A percentile compares a stretch with the other conserved stretches of the same genome.
Evolutionary conservation across 1,140 invertebrate genomes (phyloP).

Genomic region (Stenopsyche tienmushanensis): DNA sequence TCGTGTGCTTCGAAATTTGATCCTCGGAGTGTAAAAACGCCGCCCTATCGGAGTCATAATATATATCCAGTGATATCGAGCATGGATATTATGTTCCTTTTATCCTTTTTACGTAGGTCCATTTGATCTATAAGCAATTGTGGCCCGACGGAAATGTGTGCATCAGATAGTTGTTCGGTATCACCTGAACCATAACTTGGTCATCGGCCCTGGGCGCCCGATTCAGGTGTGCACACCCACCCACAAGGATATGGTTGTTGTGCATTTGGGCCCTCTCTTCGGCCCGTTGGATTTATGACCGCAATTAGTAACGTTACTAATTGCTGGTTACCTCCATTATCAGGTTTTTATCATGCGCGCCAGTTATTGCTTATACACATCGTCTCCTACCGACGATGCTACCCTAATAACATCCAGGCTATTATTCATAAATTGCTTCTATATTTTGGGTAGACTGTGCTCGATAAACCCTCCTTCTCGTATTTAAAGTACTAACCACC

Average conservation of each 20-base stretch:
- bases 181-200: conserved; percentile 3
- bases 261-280: neutral
- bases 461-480: conserved; percentile 3
- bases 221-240: neutral
- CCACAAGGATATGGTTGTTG: neutral
- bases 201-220: too few relatives aligned
- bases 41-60: too few relatives aligned
- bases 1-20: too few relatives aligned
- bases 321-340: conserved; percentile 41
- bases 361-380: conserved; percentile 23
- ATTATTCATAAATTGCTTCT: conserved; percentile 31
- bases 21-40: too few relatives aligned
- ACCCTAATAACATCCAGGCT: conserved; percentile 20
- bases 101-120: too few relatives aligned
- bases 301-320: conserved; percentile 42
- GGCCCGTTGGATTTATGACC: conserved; percentile 32
- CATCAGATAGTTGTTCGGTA: neutral
- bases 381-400: conserved; percentile 8
- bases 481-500: too few relatives aligned
- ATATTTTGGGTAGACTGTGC: conserved; percentile 7
- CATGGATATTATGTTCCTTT: too few relatives aligned
- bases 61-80: too few relatives aligned
- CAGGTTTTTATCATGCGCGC: conserved; percentile 38
- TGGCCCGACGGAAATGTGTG: too few relatives aligned
- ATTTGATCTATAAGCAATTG: too few relatives aligned